A percentile compares a stretch with the other conserved stretches of the same genome.
Conservation (phyloP, 1,140 invertebrate genomes). For the Marisa cornuarietis region DNA sequence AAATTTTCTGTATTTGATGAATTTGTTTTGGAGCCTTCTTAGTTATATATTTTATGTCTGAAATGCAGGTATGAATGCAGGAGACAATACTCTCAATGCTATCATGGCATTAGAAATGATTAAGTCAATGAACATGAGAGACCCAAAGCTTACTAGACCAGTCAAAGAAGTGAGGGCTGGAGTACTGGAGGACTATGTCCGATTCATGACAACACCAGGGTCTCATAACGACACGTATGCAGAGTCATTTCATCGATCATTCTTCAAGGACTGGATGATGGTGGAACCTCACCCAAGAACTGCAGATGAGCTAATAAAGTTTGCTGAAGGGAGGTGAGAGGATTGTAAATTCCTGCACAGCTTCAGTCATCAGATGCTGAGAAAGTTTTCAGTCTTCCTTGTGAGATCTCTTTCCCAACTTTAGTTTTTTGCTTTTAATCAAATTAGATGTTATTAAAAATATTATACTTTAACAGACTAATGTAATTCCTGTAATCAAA, state of each 20-base stretch:
- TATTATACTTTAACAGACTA: no score
- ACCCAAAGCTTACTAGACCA: conserved; percentile 34
- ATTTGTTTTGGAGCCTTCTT: background rate
- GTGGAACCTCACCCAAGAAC: conserved; percentile 28
- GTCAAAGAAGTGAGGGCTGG: conserved; percentile 39
- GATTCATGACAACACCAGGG: conserved; percentile 58
- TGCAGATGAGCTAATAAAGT: conserved; percentile 44
- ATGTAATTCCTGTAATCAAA: no score
- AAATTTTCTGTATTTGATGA: no score
- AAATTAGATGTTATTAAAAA: no score
- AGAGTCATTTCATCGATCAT: conserved; percentile 56
- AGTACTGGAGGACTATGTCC: conserved; percentile 55
- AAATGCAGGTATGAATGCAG: conserved; percentile 54
- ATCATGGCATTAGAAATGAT: conserved; percentile 47
- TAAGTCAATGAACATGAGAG: conserved; percentile 44
- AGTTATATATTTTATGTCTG: background rate
- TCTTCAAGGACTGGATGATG: conserved; percentile 56
- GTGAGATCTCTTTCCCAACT: no score
- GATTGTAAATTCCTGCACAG: no score
- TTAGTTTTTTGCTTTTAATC: no score
- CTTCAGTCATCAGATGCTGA: background rate
- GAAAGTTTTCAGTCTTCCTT: background rate
- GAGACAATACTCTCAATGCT: conserved; percentile 58
- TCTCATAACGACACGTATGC: conserved; percentile 58
- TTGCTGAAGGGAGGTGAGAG: conserved; percentile 50